Percentiles rank a stretch among this genome's conserved stretches.
Evolutionary conservation across 2,888 invertebrate genomes (phyloP).

Genomic region (Ormia ochracea): DNA sequence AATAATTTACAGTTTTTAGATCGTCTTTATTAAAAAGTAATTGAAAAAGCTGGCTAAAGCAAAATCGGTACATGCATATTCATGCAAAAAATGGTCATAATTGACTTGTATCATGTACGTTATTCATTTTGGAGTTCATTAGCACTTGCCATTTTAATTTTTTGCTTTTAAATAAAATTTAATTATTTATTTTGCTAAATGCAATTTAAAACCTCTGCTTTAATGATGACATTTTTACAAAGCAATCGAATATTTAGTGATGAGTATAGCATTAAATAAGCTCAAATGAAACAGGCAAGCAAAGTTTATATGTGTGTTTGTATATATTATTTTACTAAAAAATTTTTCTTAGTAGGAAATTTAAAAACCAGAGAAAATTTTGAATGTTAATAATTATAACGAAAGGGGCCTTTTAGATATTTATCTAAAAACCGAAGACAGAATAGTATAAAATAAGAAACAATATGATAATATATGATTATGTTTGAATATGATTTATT

Average conservation of each 20-base stretch:
- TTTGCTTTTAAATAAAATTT: background rate
- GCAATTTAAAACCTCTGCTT: background rate
- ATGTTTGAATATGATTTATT: no score
- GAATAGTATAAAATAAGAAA: no score
- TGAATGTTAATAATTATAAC: no score
- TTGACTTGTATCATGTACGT: background rate
- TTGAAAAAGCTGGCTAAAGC: background rate
- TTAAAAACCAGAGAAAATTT: no score
- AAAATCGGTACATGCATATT: background rate
- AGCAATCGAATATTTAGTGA: background rate
- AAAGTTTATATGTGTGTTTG: no score
- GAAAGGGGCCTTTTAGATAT: no score
- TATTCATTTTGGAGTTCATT: background rate
- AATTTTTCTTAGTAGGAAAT: no score
- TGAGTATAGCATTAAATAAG: no score
- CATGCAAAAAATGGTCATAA: background rate
- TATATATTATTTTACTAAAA: no score
- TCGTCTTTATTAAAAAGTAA: slow-evolving; percentile 17
- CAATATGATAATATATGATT: no score
- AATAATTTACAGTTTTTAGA: slow-evolving; percentile 30
- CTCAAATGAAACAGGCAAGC: no score
- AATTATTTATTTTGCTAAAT: slow-evolving; percentile 25
- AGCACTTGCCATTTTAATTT: background rate
- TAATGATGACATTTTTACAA: background rate
- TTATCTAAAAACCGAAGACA: no score